phyloP scores from a whole-genome alignment of 2,888 invertebrate genomes.

The Operophtera brumata region DNA sequence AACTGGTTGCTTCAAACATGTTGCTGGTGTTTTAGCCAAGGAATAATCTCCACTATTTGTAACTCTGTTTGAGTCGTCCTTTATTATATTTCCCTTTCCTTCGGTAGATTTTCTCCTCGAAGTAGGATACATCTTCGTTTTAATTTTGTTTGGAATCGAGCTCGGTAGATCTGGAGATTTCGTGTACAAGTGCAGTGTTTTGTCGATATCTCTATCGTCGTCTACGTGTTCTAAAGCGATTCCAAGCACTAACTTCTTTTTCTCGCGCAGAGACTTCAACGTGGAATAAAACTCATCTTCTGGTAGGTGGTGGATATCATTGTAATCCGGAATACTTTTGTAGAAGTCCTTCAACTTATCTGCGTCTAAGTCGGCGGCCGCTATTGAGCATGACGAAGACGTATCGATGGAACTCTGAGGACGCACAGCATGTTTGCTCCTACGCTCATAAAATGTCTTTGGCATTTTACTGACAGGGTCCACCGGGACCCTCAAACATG shows the following conservation, averaged over 20 bases:
- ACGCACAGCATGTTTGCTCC: constrained; percentile 39
- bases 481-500: constrained; percentile 86
- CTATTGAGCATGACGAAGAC: constrained; percentile 54
- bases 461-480: constrained; percentile 87
- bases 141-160: constrained; percentile 30
- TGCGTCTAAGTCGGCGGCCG: constrained; percentile 68
- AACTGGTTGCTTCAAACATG: constrained; percentile 44
- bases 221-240: constrained; percentile 56
- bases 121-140: constrained; percentile 29
- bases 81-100: constrained; percentile 32
- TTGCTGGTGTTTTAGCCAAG: constrained; percentile 33
- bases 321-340: constrained; percentile 89
- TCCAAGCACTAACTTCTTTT: constrained; percentile 78
- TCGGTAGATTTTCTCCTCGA: constrained; percentile 40
- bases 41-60: constrained; percentile 26
- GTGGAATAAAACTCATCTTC: constrained; percentile 88
- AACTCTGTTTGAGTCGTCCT: constrained; percentile 31
- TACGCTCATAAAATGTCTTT: constrained; percentile 85
- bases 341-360: constrained; percentile 86
- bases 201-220: constrained; percentile 43
- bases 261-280: constrained; percentile 83
- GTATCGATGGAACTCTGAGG: constrained; percentile 57
- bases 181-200: constrained; percentile 35
- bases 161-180: constrained; percentile 36
- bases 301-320: constrained; percentile 87